phyloP scores from a whole-genome alignment of 2,113 vertebrate species.

The Lonchura striata region DNA sequence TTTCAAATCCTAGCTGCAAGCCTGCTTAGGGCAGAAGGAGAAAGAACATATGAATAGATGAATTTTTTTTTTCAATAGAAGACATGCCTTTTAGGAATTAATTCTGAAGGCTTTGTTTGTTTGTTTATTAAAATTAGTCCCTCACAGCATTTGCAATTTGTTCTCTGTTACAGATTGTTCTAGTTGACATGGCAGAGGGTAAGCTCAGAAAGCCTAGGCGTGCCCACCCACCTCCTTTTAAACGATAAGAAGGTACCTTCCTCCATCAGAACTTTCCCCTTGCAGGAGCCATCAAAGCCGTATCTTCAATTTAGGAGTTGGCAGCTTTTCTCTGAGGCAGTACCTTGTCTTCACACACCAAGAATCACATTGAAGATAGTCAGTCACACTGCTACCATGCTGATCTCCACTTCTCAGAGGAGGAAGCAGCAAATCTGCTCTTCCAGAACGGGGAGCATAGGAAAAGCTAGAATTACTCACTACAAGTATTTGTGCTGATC shows the following conservation, averaged over 20 bases:
- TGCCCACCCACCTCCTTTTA: neutral
- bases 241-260: neutral
- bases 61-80: neutral
- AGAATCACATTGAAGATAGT: neutral
- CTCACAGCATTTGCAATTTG: neutral
- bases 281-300: neutral
- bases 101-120: neutral
- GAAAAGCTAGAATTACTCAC: constrained; percentile 7
- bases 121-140: neutral
- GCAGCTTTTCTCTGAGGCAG: constrained; percentile 19
- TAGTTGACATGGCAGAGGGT: neutral
- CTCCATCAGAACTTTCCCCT: neutral
- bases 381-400: neutral
- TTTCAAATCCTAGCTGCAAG: neutral
- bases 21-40: neutral
- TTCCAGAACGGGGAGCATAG: constrained; percentile 30
- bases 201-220: neutral
- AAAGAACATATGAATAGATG: neutral
- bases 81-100: neutral
- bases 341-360: constrained; percentile 10
- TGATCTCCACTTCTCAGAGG: neutral
- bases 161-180: neutral
- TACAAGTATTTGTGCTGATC: constrained; percentile 11
- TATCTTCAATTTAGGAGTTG: neutral
- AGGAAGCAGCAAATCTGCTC: constrained; percentile 3